Evolutionary conservation across 2,113 vertebrate species (phyloP).

Genomic region (Vidua macroura): DNA sequence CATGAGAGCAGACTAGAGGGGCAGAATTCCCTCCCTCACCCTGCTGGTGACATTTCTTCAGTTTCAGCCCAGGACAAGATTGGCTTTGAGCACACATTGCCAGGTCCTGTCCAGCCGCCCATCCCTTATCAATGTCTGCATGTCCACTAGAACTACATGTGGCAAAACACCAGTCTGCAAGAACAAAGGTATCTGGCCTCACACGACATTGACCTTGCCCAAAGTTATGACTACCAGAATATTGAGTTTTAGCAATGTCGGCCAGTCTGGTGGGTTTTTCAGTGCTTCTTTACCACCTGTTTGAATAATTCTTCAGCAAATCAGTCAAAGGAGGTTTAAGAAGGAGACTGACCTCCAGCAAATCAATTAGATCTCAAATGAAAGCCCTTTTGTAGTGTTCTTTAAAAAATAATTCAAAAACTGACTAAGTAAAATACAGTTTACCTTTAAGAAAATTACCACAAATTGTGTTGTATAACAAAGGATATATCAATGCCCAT

Average conservation of each 20-base stretch:
- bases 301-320: neutral
- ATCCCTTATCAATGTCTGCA: too few relatives aligned
- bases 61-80: fast-evolving
- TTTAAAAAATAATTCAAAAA: neutral
- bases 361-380: conserved; percentile 14
- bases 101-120: fast-evolving
- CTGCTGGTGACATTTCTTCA: neutral
- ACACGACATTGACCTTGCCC: neutral
- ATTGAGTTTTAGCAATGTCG: neutral
- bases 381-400: neutral
- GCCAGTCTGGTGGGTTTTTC: neutral
- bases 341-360: neutral
- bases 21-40: neutral
- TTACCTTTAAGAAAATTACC: conserved; percentile 44
- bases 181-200: neutral
- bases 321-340: neutral
- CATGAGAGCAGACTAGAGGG: fast-evolving
- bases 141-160: fast-evolving
- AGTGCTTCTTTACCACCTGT: neutral
- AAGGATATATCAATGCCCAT: conserved; percentile 30
- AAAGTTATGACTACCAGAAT: neutral
- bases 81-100: fast-evolving
- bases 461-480: conserved; percentile 27
- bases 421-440: conserved; percentile 5
- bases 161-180: neutral